Evolutionary conservation across 2,888 invertebrate species (phyloP).

Genomic region (Dicycla oo): DNA sequence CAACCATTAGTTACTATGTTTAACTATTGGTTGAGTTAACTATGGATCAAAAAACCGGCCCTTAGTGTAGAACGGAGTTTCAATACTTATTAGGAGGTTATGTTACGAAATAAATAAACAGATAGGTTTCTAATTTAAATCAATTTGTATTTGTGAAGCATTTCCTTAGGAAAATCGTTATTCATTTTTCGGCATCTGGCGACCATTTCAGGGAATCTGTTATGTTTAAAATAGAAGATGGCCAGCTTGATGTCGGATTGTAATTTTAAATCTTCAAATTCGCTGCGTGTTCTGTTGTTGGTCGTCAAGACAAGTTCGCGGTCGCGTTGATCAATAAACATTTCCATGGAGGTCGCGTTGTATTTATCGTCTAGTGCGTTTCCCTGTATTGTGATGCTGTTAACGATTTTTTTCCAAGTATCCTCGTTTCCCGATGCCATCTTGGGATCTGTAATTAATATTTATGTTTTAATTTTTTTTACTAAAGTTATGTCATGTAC

Average conservation of each 20-base stretch:
- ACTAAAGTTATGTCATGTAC: too few relatives aligned
- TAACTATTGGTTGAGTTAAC: too few relatives aligned
- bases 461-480: background rate
- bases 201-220: conserved; percentile 2
- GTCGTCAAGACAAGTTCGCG: background rate
- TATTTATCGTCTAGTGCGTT: conserved; percentile 1
- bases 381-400: conserved; percentile 14
- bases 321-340: conserved; percentile 6
- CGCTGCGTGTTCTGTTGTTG: background rate
- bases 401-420: conserved; percentile 14
- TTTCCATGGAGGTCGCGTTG: background rate
- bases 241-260: conserved; percentile 9
- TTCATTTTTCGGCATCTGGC: background rate
- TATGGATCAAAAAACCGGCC: too few relatives aligned
- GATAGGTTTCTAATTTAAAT: background rate
- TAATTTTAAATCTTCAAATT: background rate
- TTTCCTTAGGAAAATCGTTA: background rate
- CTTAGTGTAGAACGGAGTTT: background rate
- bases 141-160: conserved; percentile 11
- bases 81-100: background rate
- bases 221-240: conserved; percentile 17
- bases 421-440: background rate
- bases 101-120: background rate
- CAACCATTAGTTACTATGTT: too few relatives aligned
- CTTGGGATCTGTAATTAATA: background rate